phyloP scores from a whole-genome alignment of 53 echinoderm and acorn worm species.

The Crossaster papposus region DNA sequence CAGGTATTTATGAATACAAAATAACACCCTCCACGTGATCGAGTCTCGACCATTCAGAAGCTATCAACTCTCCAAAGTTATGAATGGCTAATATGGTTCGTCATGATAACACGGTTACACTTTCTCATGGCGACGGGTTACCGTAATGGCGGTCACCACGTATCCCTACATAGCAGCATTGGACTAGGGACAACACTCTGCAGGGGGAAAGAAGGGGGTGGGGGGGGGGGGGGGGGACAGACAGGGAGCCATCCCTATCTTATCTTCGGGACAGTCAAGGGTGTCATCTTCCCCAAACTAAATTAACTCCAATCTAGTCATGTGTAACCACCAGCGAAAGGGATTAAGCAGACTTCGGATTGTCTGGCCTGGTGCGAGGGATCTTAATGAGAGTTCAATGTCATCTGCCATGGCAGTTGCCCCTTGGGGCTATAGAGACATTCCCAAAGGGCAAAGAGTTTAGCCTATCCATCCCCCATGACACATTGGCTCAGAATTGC shows the following conservation, averaged over 20 bases:
- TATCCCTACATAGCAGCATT: too few relatives aligned
- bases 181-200: too few relatives aligned
- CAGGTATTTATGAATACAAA: too few relatives aligned
- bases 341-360: constrained; percentile 26
- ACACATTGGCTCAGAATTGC: neutral
- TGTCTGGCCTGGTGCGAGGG: constrained; percentile 10
- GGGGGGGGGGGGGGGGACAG: too few relatives aligned
- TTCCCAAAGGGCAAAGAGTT: neutral
- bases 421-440: neutral
- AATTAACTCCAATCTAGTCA: constrained; percentile 21
- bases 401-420: neutral
- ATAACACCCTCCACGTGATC: too few relatives aligned
- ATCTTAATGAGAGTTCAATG: constrained; percentile 45
- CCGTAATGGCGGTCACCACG: too few relatives aligned
- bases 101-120: too few relatives aligned
- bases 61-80: too few relatives aligned
- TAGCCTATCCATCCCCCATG: neutral
- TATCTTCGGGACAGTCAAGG: constrained; percentile 10
- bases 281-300: constrained; percentile 5
- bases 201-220: too few relatives aligned
- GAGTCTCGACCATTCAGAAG: too few relatives aligned
- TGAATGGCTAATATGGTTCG: too few relatives aligned
- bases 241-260: neutral
- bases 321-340: neutral
- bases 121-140: too few relatives aligned